Base-by-base conservation (phyloP, 2,113 vertebrate genomes). In the Heteronetta atricapilla region DNA sequence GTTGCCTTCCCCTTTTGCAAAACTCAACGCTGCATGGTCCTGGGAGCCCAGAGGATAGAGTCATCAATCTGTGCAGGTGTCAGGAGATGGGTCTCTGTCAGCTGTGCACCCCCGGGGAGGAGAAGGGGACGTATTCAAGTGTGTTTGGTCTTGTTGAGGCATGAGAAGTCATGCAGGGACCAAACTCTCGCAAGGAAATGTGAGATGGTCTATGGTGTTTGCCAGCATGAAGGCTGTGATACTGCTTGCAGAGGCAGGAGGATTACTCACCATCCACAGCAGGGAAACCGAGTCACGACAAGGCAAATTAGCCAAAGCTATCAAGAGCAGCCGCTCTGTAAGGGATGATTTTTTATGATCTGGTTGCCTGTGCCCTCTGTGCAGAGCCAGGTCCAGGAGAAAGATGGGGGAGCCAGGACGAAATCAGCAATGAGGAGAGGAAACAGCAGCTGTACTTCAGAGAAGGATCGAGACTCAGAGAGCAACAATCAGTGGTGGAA, bases 211-310 rank as follows among this genome's bases (percentile, higher is more conserved):
- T 11, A 16, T 0, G 7, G 28, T 28, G 16, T 48, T 53, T 17
- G 0, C 8, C 0, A 0, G 7, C 38, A 18, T 14, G 4, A 18
- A 62, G 26, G 15, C 6, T 42, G 38, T 56, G 46, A 56, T 66
- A 42, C 18, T n/a, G n/a, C n/a, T 42, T 70, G 15, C 10, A 48
- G 44, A 11, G 22, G 5, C 22, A 56, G 80, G 17, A 73, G 26
- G 15, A 28, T 26, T 13, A 36, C 13, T 7, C 60, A 70, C 4
- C 10, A 52, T 5, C 14, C 14, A 4, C 2, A 64, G 26, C 4
- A 26, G 38, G 67, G 77, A 92, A 89, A 89, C 67, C 70, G 77
- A 75, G 82, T 44, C 42, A 89, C 5, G 11, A 29, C 1, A 4
- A 68, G 48, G 34, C 9, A 40, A n/a, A 48, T 78, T 29, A n/a